Evolutionary conservation across 2,113 vertebrate species (phyloP), one percentile per base, ranked within the genome.

Genomic region (Tenrec ecaudatus): DNA sequence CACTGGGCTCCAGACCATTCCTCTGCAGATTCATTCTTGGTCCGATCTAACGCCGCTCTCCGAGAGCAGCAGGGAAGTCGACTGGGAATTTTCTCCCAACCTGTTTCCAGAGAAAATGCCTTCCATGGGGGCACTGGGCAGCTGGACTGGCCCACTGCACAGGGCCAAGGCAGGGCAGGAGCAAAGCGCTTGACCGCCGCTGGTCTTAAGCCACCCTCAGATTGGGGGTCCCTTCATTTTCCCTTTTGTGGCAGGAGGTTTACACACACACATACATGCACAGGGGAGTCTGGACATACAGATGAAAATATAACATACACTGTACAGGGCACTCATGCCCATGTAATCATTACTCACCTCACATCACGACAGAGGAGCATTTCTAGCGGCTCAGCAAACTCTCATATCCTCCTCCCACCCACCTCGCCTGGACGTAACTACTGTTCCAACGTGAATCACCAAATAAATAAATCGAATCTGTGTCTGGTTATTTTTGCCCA

Each of bases 11-110:
- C 73, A 68, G 38, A 20, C 58, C 40, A 43, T 5, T 38, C 79
- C 57, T 94, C 79, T 93, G 66, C 90, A 57, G 11, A 79, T 64
- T 81, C 43, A 76, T 53, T 82, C 69, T 69, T 29, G 11, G 43
- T 53, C n/a, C 57, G 40, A 68, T 92, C 78, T n/a, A 71, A 43
- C 29, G 29, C 47, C 33, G 20, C 14, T 68, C 31, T 89, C 84
- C 40, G 83, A 73, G n/a, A 87, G 38, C 31, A 78, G 71, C 29
- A 86, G 43, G 82, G 38, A 92, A 85, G 75, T 40, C n/a, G 43
- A 68, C 60, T 68, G 23, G 27, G 71, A 47, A 33, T 33, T 60
- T 20, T 9, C 9, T 3, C 27, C 58, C 16, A 7, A 68, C 9
- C 73, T 78, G 76, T 81, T 92, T 80, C 81, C 17, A 6, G 1